phyloP scores from a whole-genome alignment of 2,888 invertebrate species.

The Mesochorus sp. region DNA sequence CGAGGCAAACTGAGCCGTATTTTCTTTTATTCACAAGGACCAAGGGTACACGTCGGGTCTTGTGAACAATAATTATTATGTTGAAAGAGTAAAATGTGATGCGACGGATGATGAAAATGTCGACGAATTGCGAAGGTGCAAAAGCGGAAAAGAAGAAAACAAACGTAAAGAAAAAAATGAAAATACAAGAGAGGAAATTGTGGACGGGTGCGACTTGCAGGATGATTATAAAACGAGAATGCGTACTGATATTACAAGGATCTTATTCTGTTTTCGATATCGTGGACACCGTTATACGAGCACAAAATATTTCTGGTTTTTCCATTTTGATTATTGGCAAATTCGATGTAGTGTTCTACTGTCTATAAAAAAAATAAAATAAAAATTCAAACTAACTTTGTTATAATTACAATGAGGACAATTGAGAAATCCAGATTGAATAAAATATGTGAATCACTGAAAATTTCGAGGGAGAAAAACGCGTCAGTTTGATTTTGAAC shows the following conservation, averaged over 20 bases:
- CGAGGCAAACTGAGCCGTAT: conserved; percentile 5
- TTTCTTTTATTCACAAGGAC: conserved; percentile 35
- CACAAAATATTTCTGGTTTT: too few species aligned
- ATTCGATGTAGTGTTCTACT: too few species aligned
- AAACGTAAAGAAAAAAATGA: background rate
- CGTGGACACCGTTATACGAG: too few species aligned
- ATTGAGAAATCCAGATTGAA: too few species aligned
- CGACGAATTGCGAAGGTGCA: conserved; percentile 41
- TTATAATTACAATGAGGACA: too few species aligned
- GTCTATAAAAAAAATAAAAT: too few species aligned
- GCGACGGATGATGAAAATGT: conserved; percentile 15
- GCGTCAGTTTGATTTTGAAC: conserved; percentile 9
- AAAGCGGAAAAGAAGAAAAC: conserved; percentile 6
- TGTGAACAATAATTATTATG: conserved; percentile 51
- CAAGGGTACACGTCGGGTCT: conserved; percentile 17
- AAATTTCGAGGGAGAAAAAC: conserved; percentile 9
- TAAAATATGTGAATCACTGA: too few species aligned
- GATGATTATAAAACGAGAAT: conserved; percentile 26
- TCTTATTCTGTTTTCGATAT: background rate
- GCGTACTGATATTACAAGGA: background rate
- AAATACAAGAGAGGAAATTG: conserved; percentile 22
- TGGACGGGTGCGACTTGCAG: background rate
- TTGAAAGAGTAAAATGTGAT: conserved; percentile 9
- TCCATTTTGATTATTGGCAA: too few species aligned
- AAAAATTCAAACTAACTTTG: too few species aligned